Conservation (phyloP, 2,888 invertebrate species). For the Rotaria sp. region DNA sequence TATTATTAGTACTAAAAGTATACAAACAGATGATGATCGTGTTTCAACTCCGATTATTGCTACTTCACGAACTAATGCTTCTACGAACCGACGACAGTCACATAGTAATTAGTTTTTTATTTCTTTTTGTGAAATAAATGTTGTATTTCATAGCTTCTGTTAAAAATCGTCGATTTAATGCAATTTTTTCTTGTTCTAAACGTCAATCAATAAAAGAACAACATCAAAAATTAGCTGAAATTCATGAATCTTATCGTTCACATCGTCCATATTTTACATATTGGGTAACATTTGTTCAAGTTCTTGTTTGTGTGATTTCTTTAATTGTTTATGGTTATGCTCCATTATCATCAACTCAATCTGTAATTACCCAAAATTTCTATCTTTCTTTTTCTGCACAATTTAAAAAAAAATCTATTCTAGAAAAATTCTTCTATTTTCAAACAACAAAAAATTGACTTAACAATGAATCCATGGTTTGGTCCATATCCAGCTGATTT, state of each 20-base stretch:
- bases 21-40: not conserved
- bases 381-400: constrained; percentile 32
- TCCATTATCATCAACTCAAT: constrained; percentile 56
- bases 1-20: not conserved
- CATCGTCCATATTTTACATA: constrained; percentile 87
- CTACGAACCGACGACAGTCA: not conserved
- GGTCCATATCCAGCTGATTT: constrained; percentile 90
- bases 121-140: not conserved
- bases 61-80: not conserved
- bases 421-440: not conserved
- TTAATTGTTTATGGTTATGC: constrained; percentile 87
- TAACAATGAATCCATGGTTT: constrained; percentile 89
- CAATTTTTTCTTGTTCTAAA: not conserved
- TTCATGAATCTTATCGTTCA: constrained; percentile 8
- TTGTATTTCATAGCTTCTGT: not conserved
- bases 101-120: not conserved
- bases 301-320: constrained; percentile 78
- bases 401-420: not conserved
- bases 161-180: not conserved
- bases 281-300: constrained; percentile 94
- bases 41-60: not conserved
- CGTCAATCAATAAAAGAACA: not conserved
- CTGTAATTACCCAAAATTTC: not conserved
- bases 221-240: not conserved
- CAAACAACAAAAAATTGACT: constrained; percentile 17